Evolutionary conservation across 2,113 vertebrate species (phyloP), one percentile per base, ranked within the genome.

Genomic region (Chinchilla lanigera): DNA sequence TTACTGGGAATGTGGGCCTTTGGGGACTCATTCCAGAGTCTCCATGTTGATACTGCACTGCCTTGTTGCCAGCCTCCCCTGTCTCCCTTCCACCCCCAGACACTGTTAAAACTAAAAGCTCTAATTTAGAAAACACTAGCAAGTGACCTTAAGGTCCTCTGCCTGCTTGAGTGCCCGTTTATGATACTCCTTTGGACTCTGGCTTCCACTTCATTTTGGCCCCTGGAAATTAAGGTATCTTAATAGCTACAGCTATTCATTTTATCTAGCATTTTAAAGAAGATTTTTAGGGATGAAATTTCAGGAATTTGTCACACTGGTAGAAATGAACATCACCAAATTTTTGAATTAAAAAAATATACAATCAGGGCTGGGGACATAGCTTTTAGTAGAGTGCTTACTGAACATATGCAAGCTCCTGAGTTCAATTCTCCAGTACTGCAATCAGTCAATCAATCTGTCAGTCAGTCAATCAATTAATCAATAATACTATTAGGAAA

Each of bases 181-280:
- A 58, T 75, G 38, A 30, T 0, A 71, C 44, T 77, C 12, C 7
- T 38, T 61, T 77, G 52, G 81, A 65, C 84, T 80, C 90, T 80
- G 86, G 71, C 71, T 93, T 94, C 86, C 17, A 10, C 22, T 96
- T 93, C 73, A 80, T 47, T 78, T 91, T 41, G 14, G 13, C 38
- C 28, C 78, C 77, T 67, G 24, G 83, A n/a, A 61, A 77, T 88
- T 85, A 87, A 82, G 75, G 50, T 93, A 54, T 44, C 38, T 95
- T 92, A 50, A 95, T 95, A 90, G 92, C 81, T 93, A 75, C 82
- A 58, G 22, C 58, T 54, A 71, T 60, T 97, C 47, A 84, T 93
- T 94, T 90, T 86, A 88, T n/a, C 47, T 54, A 88, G 22, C 54
- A 87, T 60, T 88, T 96, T 71, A 69, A 90, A 96, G 82, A 35